phyloP scores from a whole-genome alignment of 2,113 vertebrate genomes.

The Sturnus vulgaris region DNA sequence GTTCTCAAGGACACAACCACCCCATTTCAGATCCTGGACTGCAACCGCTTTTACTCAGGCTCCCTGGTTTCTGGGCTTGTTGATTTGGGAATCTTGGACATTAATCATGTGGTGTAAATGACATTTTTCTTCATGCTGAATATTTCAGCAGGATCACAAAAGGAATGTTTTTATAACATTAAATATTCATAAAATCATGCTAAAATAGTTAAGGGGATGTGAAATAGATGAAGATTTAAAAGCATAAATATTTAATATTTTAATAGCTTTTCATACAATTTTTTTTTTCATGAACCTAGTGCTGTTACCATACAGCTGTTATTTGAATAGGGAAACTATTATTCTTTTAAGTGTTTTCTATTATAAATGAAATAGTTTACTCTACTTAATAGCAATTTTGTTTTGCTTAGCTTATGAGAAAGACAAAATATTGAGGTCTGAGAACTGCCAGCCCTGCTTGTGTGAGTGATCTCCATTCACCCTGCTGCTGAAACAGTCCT shows the following conservation, averaged over 20 bases:
- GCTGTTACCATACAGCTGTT: background rate
- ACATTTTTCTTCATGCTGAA: slow-evolving; percentile 1
- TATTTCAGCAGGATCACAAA: slow-evolving; percentile 12
- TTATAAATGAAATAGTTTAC: background rate
- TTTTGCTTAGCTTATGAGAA: background rate
- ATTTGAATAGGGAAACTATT: background rate
- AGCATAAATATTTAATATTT: slow-evolving; percentile 48
- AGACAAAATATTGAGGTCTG: background rate
- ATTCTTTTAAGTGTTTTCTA: background rate
- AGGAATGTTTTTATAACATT: background rate
- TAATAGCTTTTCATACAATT: background rate
- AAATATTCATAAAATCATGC: slow-evolving; percentile 40
- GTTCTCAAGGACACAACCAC: background rate
- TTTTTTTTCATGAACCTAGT: background rate
- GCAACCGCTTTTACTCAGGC: rapidly evolving
- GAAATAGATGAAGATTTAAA: slow-evolving; percentile 1
- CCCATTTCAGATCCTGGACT: background rate
- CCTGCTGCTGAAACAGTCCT: background rate
- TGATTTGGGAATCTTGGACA: background rate
- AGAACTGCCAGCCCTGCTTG: background rate
- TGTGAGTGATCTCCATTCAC: background rate
- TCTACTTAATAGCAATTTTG: background rate
- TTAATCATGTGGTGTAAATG: background rate
- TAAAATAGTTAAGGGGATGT: slow-evolving; percentile 6
- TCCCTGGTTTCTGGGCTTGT: background rate